Evolutionary conservation across 92 coral and sea anemone species (phyloP).

Genomic region (Siderastrea siderea): DNA sequence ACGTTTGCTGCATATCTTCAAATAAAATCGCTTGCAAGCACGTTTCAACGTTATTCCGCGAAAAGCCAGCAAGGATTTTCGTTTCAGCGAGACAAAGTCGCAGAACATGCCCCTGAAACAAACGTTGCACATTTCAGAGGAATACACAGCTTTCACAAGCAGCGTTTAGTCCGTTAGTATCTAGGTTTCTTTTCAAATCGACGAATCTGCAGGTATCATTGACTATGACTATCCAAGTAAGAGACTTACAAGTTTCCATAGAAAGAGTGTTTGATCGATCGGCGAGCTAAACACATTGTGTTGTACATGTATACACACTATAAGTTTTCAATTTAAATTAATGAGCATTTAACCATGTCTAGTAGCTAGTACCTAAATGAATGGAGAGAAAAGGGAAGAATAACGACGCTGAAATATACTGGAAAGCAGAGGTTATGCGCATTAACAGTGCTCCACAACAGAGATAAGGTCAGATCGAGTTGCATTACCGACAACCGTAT

Average conservation of each 20-base stretch:
- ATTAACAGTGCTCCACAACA: background rate
- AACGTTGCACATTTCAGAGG: background rate
- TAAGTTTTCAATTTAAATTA: background rate
- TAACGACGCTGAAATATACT: background rate
- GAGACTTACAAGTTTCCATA: background rate
- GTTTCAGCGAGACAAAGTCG: conserved; percentile 19
- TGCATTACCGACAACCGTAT: background rate
- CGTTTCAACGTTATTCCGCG: background rate
- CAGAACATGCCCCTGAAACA: background rate
- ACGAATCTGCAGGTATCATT: background rate
- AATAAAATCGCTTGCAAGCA: background rate
- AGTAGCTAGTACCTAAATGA: background rate
- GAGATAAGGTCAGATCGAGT: background rate
- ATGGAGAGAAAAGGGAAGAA: background rate
- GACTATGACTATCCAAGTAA: background rate
- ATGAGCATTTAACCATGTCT: background rate
- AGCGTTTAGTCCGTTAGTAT: background rate
- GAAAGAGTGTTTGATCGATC: background rate
- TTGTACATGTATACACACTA: background rate
- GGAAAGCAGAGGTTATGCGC: background rate
- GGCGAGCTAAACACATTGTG: background rate
- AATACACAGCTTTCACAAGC: background rate
- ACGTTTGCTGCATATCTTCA: background rate
- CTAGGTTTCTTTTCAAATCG: background rate
- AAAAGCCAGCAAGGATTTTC: background rate